Evolutionary conservation across 2,113 vertebrate species (phyloP).

Genomic region (Nothoprocta perdicaria): DNA sequence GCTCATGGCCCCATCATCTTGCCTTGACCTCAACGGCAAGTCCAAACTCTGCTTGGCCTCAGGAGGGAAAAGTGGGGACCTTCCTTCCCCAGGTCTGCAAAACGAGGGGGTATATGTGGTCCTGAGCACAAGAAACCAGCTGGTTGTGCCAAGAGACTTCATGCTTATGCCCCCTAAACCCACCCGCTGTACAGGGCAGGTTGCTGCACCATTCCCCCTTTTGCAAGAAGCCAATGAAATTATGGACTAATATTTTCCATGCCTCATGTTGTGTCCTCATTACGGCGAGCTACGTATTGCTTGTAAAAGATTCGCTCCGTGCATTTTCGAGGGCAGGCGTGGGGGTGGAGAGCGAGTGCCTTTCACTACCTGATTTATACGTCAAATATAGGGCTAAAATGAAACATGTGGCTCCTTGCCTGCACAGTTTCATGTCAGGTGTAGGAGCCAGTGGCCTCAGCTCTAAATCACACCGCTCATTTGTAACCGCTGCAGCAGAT

Average conservation of each 20-base stretch:
- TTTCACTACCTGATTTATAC: slow-evolving; percentile 59
- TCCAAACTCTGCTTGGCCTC: not conserved
- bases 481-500: slow-evolving; percentile 28
- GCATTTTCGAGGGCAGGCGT: slow-evolving; percentile 1
- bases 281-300: slow-evolving; percentile 11
- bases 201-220: not conserved
- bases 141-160: not conserved
- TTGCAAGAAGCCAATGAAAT: slow-evolving; percentile 28
- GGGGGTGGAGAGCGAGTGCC: slow-evolving; percentile 1
- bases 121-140: not conserved
- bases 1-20: not conserved
- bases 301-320: slow-evolving; percentile 38
- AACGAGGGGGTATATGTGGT: not conserved
- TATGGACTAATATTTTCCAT: slow-evolving; percentile 41
- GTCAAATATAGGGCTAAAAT: slow-evolving; percentile 61
- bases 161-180: not conserved
- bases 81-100: not conserved
- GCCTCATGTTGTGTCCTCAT: slow-evolving; percentile 21
- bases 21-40: not conserved
- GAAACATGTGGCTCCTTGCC: slow-evolving; percentile 62
- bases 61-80: not conserved
- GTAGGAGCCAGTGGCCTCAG: slow-evolving; percentile 42
- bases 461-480: slow-evolving; percentile 22
- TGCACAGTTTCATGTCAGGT: slow-evolving; percentile 68
- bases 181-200: not conserved